Base-by-base conservation (phyloP, 2,888 invertebrate genomes). In the Cataglyphis cursor region DNA sequence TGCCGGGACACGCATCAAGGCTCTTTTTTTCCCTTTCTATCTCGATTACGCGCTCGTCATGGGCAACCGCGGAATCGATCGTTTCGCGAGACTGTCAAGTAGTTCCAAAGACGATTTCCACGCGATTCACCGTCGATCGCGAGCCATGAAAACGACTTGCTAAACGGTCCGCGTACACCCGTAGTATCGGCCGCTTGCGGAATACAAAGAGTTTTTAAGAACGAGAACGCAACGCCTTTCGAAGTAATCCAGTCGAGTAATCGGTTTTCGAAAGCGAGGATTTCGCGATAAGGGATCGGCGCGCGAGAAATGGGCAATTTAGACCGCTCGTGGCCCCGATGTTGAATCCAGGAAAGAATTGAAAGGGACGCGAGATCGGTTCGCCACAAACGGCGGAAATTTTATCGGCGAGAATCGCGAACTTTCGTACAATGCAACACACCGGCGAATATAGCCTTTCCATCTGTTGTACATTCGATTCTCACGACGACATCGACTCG, bases 51-150 rank as follows among this genome's bases (percentile, higher is more conserved):
- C 28, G 76, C 68, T 24, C 65, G 38, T 65, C 28, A 41, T n/a
- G n/a, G 35, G 38, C 76, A 21, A 21, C 41, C 24, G 57, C 12
- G 72, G 72, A 72, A 72, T 70, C 44, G 44, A 80, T 18, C 31
- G 70, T 78, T 68, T 57, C 78, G 78, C 31, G 78, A 9, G 78
- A 78, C 70, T 78, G 59, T 59, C 44, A 72, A 80, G 78, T 80
- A 80, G 44, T 12, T 44, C 18, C 24, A 44, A 80, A 41, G 78
- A 78, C 57, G 41, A 35, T n/a, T 18, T 44, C 10, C 68, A 28
- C 57, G 35, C 64, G 76, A 66, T 76, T 24, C 38, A 51, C n/a
- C 54, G 31, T 18, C 76, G 75, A 65, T 75, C 38, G 65, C 75
- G 51, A 76, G 38, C 24, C 18, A 24, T 62, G 78, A 70, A 78